Base-by-base conservation (phyloP, 2,888 invertebrate species). In the Epirrhoe alternata region DNA sequence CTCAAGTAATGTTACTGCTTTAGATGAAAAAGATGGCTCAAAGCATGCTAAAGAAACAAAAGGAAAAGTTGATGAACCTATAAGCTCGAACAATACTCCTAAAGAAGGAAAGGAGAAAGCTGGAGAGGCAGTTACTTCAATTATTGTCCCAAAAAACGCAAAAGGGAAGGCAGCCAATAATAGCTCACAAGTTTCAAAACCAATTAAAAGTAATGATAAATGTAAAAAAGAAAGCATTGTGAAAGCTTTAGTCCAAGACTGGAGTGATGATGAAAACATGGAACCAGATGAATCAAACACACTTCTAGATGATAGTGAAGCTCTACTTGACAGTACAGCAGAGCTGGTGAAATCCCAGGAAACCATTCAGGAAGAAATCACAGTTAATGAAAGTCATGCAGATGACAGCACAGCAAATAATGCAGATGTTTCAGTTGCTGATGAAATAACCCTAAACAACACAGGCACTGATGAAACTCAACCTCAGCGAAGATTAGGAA, bases 221-320 rank as follows among this genome's bases (percentile, higher is more conserved):
- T 47, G 60, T 59, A 45, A 58, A 53, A 77, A 86, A 63, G 85
- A 86, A 8, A 90, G 78, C 71, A 88, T 93, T 66, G 91, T 95
- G 14, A 94, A 93, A 66, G 88, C 90, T 31, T 80, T 95, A 42
- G 94, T 95, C 24, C 91, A 94, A 74, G 93, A 94, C 66, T 94
- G 94, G 88, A 89, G 92, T 70, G 91, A 89, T 77, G 94, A 94
- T 67, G 91, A 90, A 53, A 75, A 76, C 33, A 51, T 70, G 45
- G 89, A 87, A 60, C 75, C 73, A 38, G 82, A 63, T 45, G 64
- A 66, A 51, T 12, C 66, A 47, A 68, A 63, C 38, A 61, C 56
- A 53, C 7, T 57, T 5, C 1, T 62, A 10, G 56, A 67, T 59
- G 64, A 83, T 45, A 74, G 69, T 72, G 80, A 84, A 54, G 61